Evolutionary conservation across 2,888 invertebrate genomes (phyloP).

Genomic region (Calliphora vomitoria): DNA sequence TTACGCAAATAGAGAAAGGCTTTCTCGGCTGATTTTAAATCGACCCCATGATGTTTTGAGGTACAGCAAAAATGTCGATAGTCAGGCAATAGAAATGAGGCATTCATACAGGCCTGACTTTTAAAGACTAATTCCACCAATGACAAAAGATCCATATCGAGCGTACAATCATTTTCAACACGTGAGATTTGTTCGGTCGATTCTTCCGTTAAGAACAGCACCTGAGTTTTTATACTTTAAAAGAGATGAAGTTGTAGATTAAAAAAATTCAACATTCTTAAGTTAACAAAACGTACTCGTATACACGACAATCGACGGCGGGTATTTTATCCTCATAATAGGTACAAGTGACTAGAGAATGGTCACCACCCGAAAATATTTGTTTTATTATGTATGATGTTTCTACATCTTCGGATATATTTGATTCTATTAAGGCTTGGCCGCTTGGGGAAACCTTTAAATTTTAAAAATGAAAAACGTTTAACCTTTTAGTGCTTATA

Average conservation of each 20-base stretch:
- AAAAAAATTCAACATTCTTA: neutral
- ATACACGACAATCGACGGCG: constrained; percentile 88
- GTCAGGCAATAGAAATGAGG: constrained; percentile 90
- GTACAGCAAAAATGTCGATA: constrained; percentile 92
- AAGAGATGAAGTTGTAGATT: constrained; percentile 19
- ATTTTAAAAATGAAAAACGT: neutral
- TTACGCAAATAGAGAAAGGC: constrained; percentile 90
- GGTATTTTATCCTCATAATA: constrained; percentile 82
- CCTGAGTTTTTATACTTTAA: constrained; percentile 86
- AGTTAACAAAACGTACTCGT: constrained; percentile 77
- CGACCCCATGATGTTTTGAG: constrained; percentile 92
- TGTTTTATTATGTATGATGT: constrained; percentile 83
- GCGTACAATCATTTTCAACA: constrained; percentile 87
- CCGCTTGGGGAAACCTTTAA: constrained; percentile 86
- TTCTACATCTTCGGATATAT: constrained; percentile 76
- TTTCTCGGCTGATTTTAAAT: constrained; percentile 88
- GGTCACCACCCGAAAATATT: constrained; percentile 94
- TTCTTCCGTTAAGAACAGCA: constrained; percentile 87
- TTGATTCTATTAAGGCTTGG: constrained; percentile 83
- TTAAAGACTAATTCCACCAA: constrained; percentile 94
- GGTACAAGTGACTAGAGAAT: constrained; percentile 91
- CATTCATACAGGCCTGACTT: constrained; percentile 94
- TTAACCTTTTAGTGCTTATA: too few species aligned
- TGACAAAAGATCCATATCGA: constrained; percentile 88
- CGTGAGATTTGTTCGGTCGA: constrained; percentile 87